phyloP scores from a whole-genome alignment of 30 jellyfish, hydroid and myxozoan genomes.

The Pelagia noctiluca region DNA sequence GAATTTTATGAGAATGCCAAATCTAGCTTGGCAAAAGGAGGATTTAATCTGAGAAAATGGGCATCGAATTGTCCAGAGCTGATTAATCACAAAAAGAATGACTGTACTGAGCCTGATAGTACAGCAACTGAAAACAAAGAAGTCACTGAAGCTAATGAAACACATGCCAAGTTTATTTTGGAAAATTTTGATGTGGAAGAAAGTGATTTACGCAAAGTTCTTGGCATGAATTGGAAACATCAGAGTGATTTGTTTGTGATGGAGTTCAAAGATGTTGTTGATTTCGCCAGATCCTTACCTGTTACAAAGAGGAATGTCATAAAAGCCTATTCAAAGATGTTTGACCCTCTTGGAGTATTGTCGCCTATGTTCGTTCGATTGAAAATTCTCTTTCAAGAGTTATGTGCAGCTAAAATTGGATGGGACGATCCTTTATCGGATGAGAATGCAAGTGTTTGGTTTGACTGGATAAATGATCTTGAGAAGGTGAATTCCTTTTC shows the following conservation, averaged over 20 bases:
- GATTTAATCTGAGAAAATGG: constrained; percentile 22
- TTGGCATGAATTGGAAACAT: constrained; percentile 36
- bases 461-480: no score
- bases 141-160: background rate
- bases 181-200: background rate
- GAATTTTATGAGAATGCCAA: constrained; percentile 11
- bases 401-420: constrained; percentile 9
- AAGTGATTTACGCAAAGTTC: constrained; percentile 19
- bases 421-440: background rate
- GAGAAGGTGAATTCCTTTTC: no score
- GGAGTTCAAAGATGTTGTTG: background rate
- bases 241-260: background rate
- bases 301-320: constrained; percentile 33
- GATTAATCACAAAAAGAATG: background rate
- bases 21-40: constrained; percentile 9
- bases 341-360: constrained; percentile 52
- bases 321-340: constrained; percentile 19
- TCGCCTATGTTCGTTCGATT: constrained; percentile 22
- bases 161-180: background rate
- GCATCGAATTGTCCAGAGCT: constrained; percentile 13
- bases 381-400: constrained; percentile 43
- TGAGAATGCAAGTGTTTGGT: background rate
- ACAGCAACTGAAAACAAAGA: background rate
- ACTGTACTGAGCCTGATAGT: background rate
- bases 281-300: background rate